Base-by-base conservation (phyloP, 1,140 invertebrate genomes). In the Drosophila cardini region DNA sequence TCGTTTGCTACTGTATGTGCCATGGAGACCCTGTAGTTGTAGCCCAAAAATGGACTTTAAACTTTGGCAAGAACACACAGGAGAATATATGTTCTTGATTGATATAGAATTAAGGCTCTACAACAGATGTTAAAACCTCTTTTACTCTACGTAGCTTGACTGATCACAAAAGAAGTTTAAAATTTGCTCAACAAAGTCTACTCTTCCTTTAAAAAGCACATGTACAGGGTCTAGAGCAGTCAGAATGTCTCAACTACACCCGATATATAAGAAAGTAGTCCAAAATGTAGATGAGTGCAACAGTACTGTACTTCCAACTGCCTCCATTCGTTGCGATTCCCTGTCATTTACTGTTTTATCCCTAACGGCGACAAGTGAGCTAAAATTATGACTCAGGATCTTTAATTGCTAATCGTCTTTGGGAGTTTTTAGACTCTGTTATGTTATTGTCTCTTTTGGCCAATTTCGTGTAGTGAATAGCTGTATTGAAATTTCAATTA, bases 401-500 rank as follows among this genome's bases (percentile, higher is more conserved):
- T 65, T 85, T 80, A 80, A 85, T 85, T 85, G 76, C 77, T 38
- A 57, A 63, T 38, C 69, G 43, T 72, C 60, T 50, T 56, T 7
- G n/a, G n/a, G n/a, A n/a, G n/a, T n/a, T n/a, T 32, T 32, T 32
- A 4, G 30, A 4, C 3, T 3, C 30, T 32, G 30, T 32, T 32
- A 7, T 32, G 30, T 32, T 32, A 7, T 38, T 38, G 36, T 38
- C 10, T 40, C 46, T 46, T 13, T 62, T 62, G 48, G 36, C 75
- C 58, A 76, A 63, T 72, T 76, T 82, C 80, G 69, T 84, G 61
- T 55, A 46, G 26, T 16, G 38, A 56, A 60, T 9, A 75, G 73
- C 76, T 83, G 21, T 26, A 26, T 26, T 26, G 72, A 83, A 86
- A 86, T 86, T 86, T 86, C 79, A 86, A 86, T 86, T 86, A 86